Evolutionary conservation across 2,797 vertebrate species (phyloP), one percentile per base, ranked within the genome.

Genomic region (Halcyon badia): DNA sequence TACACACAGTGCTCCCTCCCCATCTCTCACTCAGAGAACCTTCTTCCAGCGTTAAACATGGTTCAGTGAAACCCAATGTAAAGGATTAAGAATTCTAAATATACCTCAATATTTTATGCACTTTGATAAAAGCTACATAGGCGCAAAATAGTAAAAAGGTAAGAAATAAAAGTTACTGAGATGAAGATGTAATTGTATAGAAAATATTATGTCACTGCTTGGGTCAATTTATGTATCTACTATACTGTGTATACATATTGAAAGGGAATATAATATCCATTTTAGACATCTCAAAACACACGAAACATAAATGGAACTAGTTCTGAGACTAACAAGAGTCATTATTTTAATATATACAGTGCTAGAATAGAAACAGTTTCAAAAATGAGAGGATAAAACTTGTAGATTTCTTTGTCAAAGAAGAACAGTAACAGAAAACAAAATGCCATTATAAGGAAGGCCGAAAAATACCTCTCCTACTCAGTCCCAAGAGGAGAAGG

Each of bases 11-110:
- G 79, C 69, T 61, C 58, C 65, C 83, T 41, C 31, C 61, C 42
- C 60, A n/a, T 51, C 57, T 72, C 92, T 91, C 51, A 87, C 70
- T 85, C 20, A 0, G 46, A 83, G 66, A 95, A 37, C 44, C 82
- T 94, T 68, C 65, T 92, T 82, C 52, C 79, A 83, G 75, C 66
- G 87, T 61, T 86, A 92, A 92, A 83, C 56, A n/a, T 17, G 61
- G 49, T 61, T 78, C 44, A 83, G 44, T 15, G 39, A 95, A 71
- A 41, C 76, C 14, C 28, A 46, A 35, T 16, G 10, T 13, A 57
- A 83, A 26, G 28, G 7, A 83, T 10, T 51, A 94, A 30, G 10
- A 10, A 44, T 57, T 65, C 70, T 69, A 78, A 90, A 37, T 3
- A 25, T 8, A 61, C 14, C 31, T 83, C 62, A 69, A 14, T 64